Evolutionary conservation across 1,140 invertebrate species (phyloP).

Genomic region (Cardiocondyla obscurior): DNA sequence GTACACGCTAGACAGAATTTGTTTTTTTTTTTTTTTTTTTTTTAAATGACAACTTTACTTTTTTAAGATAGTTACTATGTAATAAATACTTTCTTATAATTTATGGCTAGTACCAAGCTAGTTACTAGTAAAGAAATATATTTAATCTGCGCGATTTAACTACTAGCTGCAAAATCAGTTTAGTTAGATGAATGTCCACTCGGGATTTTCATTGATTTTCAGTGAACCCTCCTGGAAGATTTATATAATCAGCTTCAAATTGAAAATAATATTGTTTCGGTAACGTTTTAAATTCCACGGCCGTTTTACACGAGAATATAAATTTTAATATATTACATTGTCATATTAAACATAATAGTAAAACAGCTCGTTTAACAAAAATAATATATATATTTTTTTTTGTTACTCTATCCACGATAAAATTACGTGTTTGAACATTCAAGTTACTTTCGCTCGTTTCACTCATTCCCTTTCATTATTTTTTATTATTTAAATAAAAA

Average conservation of each 20-base stretch:
- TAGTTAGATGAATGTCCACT: no score
- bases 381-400: neutral
- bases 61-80: no score
- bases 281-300: neutral
- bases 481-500: neutral
- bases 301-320: neutral
- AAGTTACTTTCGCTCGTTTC: neutral
- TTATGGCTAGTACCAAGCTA: no score
- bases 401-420: neutral
- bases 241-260: constrained; percentile 7
- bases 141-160: no score
- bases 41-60: no score
- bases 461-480: neutral
- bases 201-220: constrained; percentile 38
- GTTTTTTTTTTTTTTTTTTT: no score
- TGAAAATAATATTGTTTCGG: neutral
- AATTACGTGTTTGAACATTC: neutral
- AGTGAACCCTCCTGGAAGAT: constrained; percentile 32
- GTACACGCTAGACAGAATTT: constrained; percentile 36
- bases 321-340: neutral
- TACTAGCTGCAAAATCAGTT: no score
- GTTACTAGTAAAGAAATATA: no score
- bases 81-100: no score
- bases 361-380: neutral
- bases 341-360: neutral